phyloP scores from a whole-genome alignment of 2,797 vertebrate species.

The Ctenopoma kingsleyae region DNA sequence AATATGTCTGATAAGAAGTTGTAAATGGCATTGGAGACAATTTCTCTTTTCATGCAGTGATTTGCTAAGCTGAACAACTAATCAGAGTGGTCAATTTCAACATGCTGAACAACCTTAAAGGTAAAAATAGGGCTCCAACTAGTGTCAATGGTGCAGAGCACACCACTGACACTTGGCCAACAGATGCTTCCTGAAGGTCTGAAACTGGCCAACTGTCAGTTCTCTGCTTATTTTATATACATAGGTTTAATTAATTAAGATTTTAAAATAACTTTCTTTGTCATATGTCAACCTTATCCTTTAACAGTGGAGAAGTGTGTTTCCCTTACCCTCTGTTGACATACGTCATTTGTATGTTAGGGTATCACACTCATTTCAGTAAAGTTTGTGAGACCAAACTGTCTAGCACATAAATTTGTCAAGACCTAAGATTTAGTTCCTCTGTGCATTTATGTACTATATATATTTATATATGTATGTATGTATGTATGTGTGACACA shows the following conservation, averaged over 20 bases:
- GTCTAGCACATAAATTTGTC: slow-evolving; percentile 34
- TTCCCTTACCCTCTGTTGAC: slow-evolving; percentile 20
- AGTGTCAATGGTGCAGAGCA: too few relatives aligned
- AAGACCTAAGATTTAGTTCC: slow-evolving; percentile 22
- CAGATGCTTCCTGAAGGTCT: too few relatives aligned
- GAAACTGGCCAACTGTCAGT: too few relatives aligned
- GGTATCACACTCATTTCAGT: slow-evolving; percentile 34
- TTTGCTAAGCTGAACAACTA: too few relatives aligned
- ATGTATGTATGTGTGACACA: slow-evolving; percentile 62
- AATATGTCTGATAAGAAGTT: too few relatives aligned
- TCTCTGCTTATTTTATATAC: not conserved
- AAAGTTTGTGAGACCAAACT: slow-evolving; percentile 44
- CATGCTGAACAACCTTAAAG: too few relatives aligned
- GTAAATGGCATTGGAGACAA: too few relatives aligned
- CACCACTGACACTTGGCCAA: too few relatives aligned
- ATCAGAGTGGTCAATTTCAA: too few relatives aligned
- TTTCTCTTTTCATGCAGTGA: too few relatives aligned
- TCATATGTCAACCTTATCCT: not conserved
- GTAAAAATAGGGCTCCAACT: too few relatives aligned
- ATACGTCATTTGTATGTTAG: not conserved
- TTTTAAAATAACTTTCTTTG: not conserved
- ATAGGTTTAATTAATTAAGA: not conserved
- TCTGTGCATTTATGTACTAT: slow-evolving; percentile 26
- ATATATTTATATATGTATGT: slow-evolving; percentile 43
- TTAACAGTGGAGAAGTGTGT: slow-evolving; percentile 14